Percentiles rank a stretch among this genome's conserved stretches.
Evolutionary conservation across 2,888 invertebrate genomes (phyloP).

Genomic region (Nasonovia ribisnigri): DNA sequence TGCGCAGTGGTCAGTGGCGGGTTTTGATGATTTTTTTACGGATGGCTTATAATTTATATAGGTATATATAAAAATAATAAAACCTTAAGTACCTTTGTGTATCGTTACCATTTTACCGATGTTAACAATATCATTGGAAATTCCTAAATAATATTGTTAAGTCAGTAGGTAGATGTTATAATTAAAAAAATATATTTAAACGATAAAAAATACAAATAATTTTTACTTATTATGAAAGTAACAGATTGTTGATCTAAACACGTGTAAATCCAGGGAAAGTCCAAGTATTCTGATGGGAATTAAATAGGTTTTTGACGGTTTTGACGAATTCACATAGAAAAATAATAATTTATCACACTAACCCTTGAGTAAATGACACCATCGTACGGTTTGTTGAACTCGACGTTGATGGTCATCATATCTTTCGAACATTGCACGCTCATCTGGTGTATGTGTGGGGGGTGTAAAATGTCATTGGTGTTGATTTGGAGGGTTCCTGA

Average conservation of each 20-base stretch:
- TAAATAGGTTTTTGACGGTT: neutral
- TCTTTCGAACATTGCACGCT: slow-evolving; percentile 85
- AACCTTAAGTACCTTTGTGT: neutral
- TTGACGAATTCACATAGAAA: neutral
- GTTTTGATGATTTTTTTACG: neutral
- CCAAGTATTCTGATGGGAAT: neutral
- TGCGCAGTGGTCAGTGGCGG: neutral
- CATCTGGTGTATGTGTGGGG: slow-evolving; percentile 82
- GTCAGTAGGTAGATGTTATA: neutral
- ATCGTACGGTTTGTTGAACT: slow-evolving; percentile 82
- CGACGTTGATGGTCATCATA: slow-evolving; percentile 85
- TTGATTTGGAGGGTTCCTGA: neutral
- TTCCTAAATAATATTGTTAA: neutral
- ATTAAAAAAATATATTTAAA: neutral
- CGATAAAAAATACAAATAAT: neutral
- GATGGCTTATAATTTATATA: neutral
- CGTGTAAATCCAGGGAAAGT: neutral
- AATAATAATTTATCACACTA: neutral
- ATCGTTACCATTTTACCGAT: neutral
- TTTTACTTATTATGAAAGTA: neutral
- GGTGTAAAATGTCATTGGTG: slow-evolving; percentile 71
- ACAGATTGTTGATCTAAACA: neutral
- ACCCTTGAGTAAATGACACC: slow-evolving; percentile 85
- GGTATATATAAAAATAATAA: neutral
- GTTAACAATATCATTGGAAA: neutral